These are phyloP conservation scores for Drosophila anomalata DNA, from an alignment of 2,888 invertebrate genomes.

Conservation along the genomic window DNA sequence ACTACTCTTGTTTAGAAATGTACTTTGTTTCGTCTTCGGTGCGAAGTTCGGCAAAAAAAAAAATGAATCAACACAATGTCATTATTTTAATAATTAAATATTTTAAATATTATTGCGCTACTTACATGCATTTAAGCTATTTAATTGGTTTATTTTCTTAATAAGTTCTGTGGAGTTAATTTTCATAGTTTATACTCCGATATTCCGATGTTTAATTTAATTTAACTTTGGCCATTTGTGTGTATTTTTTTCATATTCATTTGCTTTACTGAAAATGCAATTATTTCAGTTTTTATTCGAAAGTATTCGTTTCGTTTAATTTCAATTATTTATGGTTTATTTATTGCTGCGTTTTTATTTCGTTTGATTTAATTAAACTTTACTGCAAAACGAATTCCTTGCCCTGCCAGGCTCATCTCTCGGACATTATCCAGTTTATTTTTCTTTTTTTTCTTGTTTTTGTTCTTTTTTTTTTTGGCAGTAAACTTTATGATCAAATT, in stretches of 20 bases:
- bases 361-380: slow-evolving; percentile 49
- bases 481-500: slow-evolving; percentile 29
- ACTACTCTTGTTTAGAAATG: slow-evolving; percentile 65
- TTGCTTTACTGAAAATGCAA: slow-evolving; percentile 41
- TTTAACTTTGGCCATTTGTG: slow-evolving; percentile 53
- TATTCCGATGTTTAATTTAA: slow-evolving; percentile 39
- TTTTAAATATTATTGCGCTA: slow-evolving; percentile 42
- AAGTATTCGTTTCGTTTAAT: slow-evolving; percentile 14
- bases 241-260: slow-evolving; percentile 6
- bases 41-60: slow-evolving; percentile 52
- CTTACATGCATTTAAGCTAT: slow-evolving; percentile 47
- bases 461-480: slow-evolving; percentile 15
- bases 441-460: background rate
- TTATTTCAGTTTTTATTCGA: slow-evolving; percentile 43
- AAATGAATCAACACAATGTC: slow-evolving; percentile 38
- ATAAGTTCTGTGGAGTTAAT: slow-evolving; percentile 24
- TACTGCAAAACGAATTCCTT: slow-evolving; percentile 30
- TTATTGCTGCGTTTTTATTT: slow-evolving; percentile 38
- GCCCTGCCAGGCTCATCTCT: background rate
- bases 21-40: slow-evolving; percentile 51
- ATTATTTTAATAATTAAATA: slow-evolving; percentile 36
- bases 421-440: slow-evolving; percentile 15
- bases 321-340: slow-evolving; percentile 34
- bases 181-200: slow-evolving; percentile 19
- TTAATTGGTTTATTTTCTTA: slow-evolving; percentile 34